Percentiles rank a stretch among this genome's conserved stretches.
Conservation (phyloP, 2,113 vertebrate species). For the Gadus chalcogrammus region DNA sequence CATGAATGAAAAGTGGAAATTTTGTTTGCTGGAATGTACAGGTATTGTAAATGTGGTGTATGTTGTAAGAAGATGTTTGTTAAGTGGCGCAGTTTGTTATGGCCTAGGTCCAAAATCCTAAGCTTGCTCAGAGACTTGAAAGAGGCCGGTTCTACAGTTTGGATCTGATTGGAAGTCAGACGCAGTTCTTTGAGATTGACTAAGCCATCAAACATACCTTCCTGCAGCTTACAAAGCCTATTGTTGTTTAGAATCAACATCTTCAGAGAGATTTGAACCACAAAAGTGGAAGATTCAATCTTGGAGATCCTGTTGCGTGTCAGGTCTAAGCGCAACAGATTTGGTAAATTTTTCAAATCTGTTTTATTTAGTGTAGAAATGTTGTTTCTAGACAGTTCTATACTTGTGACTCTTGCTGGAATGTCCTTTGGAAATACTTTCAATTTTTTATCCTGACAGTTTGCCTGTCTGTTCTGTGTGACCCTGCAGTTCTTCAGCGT, state of each 20-base stretch:
- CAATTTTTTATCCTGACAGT: conserved; percentile 44
- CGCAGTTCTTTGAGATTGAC: conserved; percentile 45
- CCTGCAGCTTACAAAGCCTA: conserved; percentile 27
- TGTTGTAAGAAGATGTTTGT: not conserved
- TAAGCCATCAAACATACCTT: conserved; percentile 52
- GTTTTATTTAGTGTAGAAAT: conserved; percentile 37
- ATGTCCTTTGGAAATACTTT: conserved; percentile 30
- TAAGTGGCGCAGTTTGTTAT: conserved; percentile 39
- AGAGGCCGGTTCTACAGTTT: conserved; percentile 18
- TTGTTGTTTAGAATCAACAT: conserved; percentile 57
- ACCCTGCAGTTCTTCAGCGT: conserved; percentile 30
- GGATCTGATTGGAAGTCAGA: conserved; percentile 39
- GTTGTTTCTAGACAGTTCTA: conserved; percentile 58
- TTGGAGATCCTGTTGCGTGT: conserved; percentile 35
- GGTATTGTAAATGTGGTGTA: too few species aligned
- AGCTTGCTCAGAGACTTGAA: conserved; percentile 52
- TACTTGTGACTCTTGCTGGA: conserved; percentile 23
- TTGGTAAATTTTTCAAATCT: conserved; percentile 38
- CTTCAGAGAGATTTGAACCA: conserved; percentile 32
- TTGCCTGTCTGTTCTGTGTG: not conserved
- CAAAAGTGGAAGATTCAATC: conserved; percentile 47
- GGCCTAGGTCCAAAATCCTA: conserved; percentile 46
- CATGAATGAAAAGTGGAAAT: too few species aligned
- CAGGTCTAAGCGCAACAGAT: conserved; percentile 45
- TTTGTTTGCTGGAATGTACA: too few species aligned